A percentile compares a stretch with the other conserved stretches of the same genome.
These are phyloP conservation scores for Phyllopteryx taeniolatus DNA, from an alignment of 2,113 vertebrate species.

Conservation along the genomic window DNA sequence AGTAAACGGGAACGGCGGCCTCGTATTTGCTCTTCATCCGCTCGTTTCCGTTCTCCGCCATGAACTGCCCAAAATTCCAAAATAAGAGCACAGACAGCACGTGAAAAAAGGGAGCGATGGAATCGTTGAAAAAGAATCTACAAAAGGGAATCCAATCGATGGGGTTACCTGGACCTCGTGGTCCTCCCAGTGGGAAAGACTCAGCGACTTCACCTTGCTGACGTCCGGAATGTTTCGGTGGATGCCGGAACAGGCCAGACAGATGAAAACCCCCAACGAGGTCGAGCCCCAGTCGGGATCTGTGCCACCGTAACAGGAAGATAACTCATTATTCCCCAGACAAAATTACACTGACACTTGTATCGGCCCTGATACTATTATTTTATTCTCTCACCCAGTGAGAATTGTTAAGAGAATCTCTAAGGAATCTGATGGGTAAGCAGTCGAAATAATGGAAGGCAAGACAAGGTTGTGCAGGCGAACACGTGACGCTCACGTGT, in stretches of 20 bases:
- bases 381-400: too few species aligned
- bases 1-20: conserved; percentile 82
- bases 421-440: too few species aligned
- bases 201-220: conserved; percentile 75
- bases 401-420: too few species aligned
- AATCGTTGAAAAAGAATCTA: not conserved
- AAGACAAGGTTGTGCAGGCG: too few species aligned
- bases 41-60: conserved; percentile 79
- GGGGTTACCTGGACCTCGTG: conserved; percentile 70
- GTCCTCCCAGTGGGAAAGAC: conserved; percentile 75
- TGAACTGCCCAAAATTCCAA: conserved; percentile 69
- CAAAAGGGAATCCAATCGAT: not conserved
- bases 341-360: too few species aligned
- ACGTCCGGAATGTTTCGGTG: conserved; percentile 71
- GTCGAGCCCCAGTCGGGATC: conserved; percentile 73
- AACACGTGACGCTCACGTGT: too few species aligned
- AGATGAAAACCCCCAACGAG: conserved; percentile 75
- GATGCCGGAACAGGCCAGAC: conserved; percentile 73
- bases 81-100: not conserved
- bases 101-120: not conserved
- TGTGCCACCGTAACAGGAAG: conserved; percentile 12
- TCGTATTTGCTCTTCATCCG: conserved; percentile 79
- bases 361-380: too few species aligned
- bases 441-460: too few species aligned
- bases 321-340: not conserved